phyloP scores from a whole-genome alignment of 2,888 invertebrate genomes.

The Pheosia gnoma region DNA sequence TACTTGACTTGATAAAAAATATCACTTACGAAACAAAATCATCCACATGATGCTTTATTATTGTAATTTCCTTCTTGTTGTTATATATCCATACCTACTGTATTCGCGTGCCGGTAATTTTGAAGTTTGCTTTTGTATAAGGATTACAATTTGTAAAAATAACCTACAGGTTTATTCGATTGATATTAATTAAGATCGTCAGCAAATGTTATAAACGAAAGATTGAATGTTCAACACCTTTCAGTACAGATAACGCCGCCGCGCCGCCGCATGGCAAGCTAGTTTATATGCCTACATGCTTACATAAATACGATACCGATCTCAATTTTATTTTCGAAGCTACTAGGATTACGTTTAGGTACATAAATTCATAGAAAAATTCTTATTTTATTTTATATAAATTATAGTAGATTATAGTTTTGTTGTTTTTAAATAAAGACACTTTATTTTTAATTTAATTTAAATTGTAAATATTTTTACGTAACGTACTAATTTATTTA shows the following conservation, averaged over 20 bases:
- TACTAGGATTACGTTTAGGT: conserved; percentile 72
- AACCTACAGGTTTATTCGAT: not conserved
- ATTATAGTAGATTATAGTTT: conserved; percentile 60
- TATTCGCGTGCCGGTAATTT: too few species aligned
- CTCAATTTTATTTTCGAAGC: conserved; percentile 81
- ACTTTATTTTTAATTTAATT: conserved; percentile 60
- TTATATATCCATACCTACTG: not conserved
- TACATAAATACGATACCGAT: conserved; percentile 71
- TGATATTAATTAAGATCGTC: not conserved
- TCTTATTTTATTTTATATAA: conserved; percentile 66
- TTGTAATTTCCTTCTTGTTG: not conserved
- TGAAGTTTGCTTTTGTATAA: not conserved
- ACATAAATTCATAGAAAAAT: conserved; percentile 57
- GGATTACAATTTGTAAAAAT: not conserved
- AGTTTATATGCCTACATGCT: conserved; percentile 38
- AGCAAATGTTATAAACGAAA: not conserved
- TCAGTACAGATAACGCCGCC: not conserved
- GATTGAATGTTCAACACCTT: not conserved
- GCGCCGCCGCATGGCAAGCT: conserved; percentile 33
- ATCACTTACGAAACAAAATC: not conserved
- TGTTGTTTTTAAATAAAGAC: conserved; percentile 75
- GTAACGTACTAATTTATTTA: conserved; percentile 77
- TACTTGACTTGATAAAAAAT: not conserved
- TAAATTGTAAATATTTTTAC: conserved; percentile 63
- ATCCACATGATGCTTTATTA: not conserved